Evolutionary conservation across 2,113 vertebrate species (phyloP).

Genomic region (Gymnobelideus leadbeateri): DNA sequence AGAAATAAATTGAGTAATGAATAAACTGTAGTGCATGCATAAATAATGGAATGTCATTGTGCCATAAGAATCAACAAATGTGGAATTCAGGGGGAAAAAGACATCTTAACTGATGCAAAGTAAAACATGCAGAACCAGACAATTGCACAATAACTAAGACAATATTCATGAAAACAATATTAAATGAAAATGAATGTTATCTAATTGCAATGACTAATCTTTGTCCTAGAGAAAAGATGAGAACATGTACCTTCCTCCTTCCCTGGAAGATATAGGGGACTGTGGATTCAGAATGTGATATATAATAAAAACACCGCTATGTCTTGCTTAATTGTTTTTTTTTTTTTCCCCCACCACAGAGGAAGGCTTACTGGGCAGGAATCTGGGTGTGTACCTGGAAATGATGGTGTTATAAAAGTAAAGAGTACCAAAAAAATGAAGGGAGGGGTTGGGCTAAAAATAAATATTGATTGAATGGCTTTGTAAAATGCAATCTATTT

Average conservation of each 20-base stretch:
- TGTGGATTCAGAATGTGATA: neutral
- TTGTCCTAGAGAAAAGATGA: too few species aligned
- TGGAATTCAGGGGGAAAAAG: neutral
- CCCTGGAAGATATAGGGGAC: too few species aligned
- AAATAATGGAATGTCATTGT: neutral
- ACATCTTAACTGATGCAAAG: neutral
- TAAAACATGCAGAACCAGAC: neutral
- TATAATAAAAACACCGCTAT: neutral
- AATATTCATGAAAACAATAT: too few species aligned
- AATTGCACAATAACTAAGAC: neutral
- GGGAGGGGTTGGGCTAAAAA: neutral
- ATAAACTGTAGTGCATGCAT: neutral
- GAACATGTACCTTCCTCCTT: too few species aligned
- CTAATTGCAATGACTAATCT: too few species aligned
- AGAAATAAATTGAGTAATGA: neutral
- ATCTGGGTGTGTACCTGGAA: neutral
- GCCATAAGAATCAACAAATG: neutral
- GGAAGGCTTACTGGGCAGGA: neutral
- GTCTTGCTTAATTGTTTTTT: neutral
- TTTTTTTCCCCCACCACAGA: neutral
- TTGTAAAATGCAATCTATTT: neutral
- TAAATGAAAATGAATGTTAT: too few species aligned
- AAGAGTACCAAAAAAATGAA: neutral
- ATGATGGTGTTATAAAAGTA: neutral
- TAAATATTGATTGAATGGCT: neutral